phyloP scores from a whole-genome alignment of 1,140 invertebrate species.

The Cryptotermes secundus region DNA sequence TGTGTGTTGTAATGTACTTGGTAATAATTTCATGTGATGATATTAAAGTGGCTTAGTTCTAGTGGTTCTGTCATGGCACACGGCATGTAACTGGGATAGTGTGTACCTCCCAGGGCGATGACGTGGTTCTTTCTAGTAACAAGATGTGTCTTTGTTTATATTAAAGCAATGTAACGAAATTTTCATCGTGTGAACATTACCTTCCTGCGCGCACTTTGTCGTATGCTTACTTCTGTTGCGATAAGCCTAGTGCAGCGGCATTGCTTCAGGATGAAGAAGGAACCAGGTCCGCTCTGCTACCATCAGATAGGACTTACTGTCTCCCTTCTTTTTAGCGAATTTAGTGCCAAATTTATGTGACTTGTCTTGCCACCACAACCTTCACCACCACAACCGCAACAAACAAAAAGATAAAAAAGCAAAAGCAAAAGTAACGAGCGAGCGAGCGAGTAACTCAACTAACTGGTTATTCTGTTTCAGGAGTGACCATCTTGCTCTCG shows the following conservation, averaged over 20 bases:
- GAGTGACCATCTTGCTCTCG: conserved; percentile 99
- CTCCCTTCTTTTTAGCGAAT: background rate
- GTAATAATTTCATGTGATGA: conserved; percentile 12
- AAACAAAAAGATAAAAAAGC: no score
- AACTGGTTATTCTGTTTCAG: conserved; percentile 65
- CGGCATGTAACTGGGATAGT: background rate
- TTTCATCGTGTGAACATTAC: no score
- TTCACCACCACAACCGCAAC: background rate
- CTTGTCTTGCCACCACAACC: background rate
- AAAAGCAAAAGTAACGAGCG: background rate
- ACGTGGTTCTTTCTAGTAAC: background rate
- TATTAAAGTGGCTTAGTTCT: conserved; percentile 1
- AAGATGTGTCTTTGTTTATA: no score
- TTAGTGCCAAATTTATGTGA: conserved; percentile 19
- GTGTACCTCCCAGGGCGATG: background rate
- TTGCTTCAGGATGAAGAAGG: background rate
- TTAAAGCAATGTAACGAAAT: no score
- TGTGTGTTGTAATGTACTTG: background rate
- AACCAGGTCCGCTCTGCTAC: background rate
- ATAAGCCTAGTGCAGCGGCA: background rate
- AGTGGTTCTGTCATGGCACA: conserved; percentile 4
- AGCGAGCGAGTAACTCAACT: conserved; percentile 23
- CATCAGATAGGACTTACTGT: background rate
- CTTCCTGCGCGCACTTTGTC: no score
- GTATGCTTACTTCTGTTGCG: background rate